Evolutionary conservation across 2,888 invertebrate species (phyloP).

Genomic region (Eubasilissa splendida): DNA sequence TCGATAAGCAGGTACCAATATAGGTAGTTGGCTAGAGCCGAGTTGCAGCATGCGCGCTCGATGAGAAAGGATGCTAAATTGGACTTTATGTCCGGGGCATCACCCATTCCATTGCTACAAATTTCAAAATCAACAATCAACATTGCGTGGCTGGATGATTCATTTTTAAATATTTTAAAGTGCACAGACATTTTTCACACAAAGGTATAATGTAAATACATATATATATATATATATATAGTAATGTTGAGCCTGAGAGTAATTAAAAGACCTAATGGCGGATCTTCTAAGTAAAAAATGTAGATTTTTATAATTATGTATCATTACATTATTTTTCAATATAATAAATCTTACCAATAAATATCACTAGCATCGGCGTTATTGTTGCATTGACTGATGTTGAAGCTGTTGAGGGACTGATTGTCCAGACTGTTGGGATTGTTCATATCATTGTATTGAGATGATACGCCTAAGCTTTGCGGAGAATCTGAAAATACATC

Average conservation of each 20-base stretch:
- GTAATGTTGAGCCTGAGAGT: too few species aligned
- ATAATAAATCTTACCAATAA: slow-evolving; percentile 46
- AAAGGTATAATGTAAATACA: too few species aligned
- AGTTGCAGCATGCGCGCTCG: slow-evolving; percentile 89
- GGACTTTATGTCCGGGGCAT: slow-evolving; percentile 66
- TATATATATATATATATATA: too few species aligned
- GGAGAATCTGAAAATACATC: slow-evolving; percentile 40
- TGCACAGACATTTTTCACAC: too few species aligned
- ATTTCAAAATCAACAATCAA: too few species aligned
- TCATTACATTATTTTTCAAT: too few species aligned
- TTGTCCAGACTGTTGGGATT: slow-evolving; percentile 45
- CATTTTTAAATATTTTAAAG: too few species aligned
- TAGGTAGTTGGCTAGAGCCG: slow-evolving; percentile 94
- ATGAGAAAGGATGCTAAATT: slow-evolving; percentile 95
- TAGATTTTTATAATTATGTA: too few species aligned
- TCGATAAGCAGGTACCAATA: slow-evolving; percentile 98
- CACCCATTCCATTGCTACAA: slow-evolving; percentile 65
- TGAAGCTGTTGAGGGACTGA: slow-evolving; percentile 52
- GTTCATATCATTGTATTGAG: slow-evolving; percentile 47
- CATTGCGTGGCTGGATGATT: too few species aligned
- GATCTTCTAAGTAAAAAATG: too few species aligned
- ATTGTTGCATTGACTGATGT: slow-evolving; percentile 53
- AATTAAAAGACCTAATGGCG: too few species aligned
- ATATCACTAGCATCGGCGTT: slow-evolving; percentile 53
- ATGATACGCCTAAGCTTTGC: slow-evolving; percentile 37